Conservation (phyloP, 2,888 invertebrate genomes). For the Caenorhabditis panamensis region DNA sequence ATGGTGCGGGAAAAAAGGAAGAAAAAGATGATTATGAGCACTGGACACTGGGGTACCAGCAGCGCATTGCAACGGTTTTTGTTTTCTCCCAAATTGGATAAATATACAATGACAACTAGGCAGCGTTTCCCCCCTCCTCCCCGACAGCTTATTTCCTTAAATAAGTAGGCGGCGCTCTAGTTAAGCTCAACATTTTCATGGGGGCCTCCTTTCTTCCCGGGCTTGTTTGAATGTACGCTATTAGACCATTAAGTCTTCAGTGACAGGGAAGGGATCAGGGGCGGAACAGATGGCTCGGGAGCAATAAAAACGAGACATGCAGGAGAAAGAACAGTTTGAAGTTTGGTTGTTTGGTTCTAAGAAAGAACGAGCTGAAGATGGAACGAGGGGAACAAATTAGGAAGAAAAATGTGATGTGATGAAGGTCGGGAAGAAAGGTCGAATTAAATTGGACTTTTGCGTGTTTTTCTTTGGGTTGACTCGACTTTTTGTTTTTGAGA, state of each 20-base stretch:
- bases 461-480: too few species aligned
- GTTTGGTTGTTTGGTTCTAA: too few species aligned
- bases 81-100: slow-evolving; percentile 43
- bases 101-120: slow-evolving; percentile 43
- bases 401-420: neutral
- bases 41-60: slow-evolving; percentile 29
- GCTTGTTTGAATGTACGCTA: slow-evolving; percentile 49
- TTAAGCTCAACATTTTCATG: slow-evolving; percentile 57
- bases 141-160: slow-evolving; percentile 49
- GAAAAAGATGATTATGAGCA: slow-evolving; percentile 17
- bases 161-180: slow-evolving; percentile 60
- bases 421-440: slow-evolving; percentile 12
- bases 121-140: neutral
- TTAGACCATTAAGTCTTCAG: slow-evolving; percentile 61
- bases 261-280: slow-evolving; percentile 27
- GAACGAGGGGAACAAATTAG: neutral
- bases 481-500: neutral
- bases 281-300: slow-evolving; percentile 10
- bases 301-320: slow-evolving; percentile 4
- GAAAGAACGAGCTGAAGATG: too few species aligned
- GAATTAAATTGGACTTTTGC: slow-evolving; percentile 51
- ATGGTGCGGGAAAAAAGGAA: slow-evolving; percentile 17
- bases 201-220: slow-evolving; percentile 13
- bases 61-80: slow-evolving; percentile 35
- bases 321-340: slow-evolving; percentile 13